Conservation (phyloP, 2,113 vertebrate species). For the Caretta caretta region DNA sequence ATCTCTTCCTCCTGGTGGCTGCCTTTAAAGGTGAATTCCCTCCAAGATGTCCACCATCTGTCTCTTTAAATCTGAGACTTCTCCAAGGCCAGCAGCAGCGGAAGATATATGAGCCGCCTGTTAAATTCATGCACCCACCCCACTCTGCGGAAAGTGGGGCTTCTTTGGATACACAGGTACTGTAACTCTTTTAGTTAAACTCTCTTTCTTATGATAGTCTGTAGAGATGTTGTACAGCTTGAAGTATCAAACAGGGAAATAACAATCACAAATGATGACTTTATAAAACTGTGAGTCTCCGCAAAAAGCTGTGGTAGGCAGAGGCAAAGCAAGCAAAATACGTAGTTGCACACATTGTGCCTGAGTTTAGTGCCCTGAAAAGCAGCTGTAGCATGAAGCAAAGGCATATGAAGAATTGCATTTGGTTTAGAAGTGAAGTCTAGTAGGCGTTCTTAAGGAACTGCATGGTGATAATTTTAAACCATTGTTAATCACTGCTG, state of each 20-base stretch:
- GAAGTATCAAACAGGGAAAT: background rate
- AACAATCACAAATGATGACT: background rate
- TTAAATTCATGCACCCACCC: background rate
- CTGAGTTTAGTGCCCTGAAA: background rate
- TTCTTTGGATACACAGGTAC: accelerated
- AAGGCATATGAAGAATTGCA: background rate
- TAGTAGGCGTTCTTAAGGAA: background rate
- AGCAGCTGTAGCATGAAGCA: background rate
- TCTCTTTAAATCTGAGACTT: background rate
- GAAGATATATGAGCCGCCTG: background rate
- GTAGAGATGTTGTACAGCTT: background rate
- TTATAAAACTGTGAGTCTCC: background rate
- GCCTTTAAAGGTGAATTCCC: background rate
- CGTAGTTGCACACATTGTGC: background rate
- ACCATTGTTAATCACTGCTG: background rate
- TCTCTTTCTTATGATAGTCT: background rate
- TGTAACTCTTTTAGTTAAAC: background rate
- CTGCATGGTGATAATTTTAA: background rate
- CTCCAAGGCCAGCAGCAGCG: background rate
- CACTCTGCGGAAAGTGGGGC: background rate
- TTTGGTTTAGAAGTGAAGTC: accelerated
- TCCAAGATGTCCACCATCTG: accelerated
- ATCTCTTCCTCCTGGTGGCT: background rate
- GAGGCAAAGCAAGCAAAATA: background rate
- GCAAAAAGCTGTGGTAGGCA: background rate